Conservation (phyloP, 2,113 vertebrate species). For the Zosterops lateralis region DNA sequence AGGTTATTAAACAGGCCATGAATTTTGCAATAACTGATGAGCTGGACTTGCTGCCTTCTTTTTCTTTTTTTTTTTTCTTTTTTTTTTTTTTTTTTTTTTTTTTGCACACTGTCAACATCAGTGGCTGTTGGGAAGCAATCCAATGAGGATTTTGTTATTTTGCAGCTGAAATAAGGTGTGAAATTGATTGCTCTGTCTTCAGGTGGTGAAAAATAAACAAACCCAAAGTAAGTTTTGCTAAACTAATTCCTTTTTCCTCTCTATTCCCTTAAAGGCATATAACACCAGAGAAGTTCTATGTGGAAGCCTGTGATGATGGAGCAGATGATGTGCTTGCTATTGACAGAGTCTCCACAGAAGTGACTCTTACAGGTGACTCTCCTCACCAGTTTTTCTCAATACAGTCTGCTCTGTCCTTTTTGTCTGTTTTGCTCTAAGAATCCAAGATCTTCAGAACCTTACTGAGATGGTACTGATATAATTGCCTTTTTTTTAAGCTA, state of each 20-base stretch:
- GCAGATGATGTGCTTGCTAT: slow-evolving; percentile 87
- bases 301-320: slow-evolving; percentile 90
- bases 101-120: neutral
- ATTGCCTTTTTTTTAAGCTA: neutral
- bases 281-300: slow-evolving; percentile 91
- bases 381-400: neutral
- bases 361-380: slow-evolving; percentile 84
- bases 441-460: neutral
- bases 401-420: neutral
- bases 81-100: neutral
- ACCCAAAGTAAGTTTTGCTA: neutral
- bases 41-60: neutral
- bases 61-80: neutral
- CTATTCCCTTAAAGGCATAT: slow-evolving; percentile 75
- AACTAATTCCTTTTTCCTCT: neutral
- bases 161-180: neutral
- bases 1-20: neutral
- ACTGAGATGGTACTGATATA: neutral
- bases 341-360: slow-evolving; percentile 92
- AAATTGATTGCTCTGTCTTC: neutral
- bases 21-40: neutral
- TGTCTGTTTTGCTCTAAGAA: neutral
- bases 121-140: neutral
- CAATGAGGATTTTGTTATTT: neutral
- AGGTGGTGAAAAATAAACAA: neutral